Base-by-base conservation (phyloP, 2,113 vertebrate genomes). In the Charina bottae region DNA sequence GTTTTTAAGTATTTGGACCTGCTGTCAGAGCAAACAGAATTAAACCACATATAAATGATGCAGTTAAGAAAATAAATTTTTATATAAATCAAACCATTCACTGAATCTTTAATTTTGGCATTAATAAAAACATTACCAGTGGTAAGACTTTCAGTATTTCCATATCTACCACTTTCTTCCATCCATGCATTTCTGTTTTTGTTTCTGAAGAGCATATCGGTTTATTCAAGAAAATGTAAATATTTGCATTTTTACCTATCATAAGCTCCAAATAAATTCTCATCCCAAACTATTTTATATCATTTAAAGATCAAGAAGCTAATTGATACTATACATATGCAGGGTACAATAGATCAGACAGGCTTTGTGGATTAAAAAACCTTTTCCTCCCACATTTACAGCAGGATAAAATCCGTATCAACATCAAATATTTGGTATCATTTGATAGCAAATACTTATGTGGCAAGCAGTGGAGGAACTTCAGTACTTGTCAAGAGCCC, bases 381-480 rank as follows among this genome's bases (percentile, higher is more conserved):
- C 1, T 37, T 54, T 64, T 24, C 13, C 3, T 56, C 60, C 7
- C 9, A 46, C 15, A 46, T 56, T 87, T 59, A 42, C 17, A 87
- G 58, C 33, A 59, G 23, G 53, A 28, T 62, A 89, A 62, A 85
- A 92, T 64, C 19, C 46, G 84, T 62, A 62, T 60, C 54, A 62
- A 53, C 28, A 87, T 87, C 8, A 58, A 86, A 28, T 10, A 72
- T 23, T 68, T 91, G 26, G 24, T 53, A 64, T 87, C 24, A 72
- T 60, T 49, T 87, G 84, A 91, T 87, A 91, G 60, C 13, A 83
- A 84, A 92, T 89, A 68, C 21, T 87, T 23, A 92, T 19, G 13
- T 89, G n/a, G 87, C 13, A 64, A 89, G 42, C 72, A 54, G 62
- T 54, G 46, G 54, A 84, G 49, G 28, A 42, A 54, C 46, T 92